Percentiles rank a stretch among this genome's conserved stretches.
Evolutionary conservation across 1,140 invertebrate genomes (phyloP).

Genomic region (Cherax quadricarinatus): DNA sequence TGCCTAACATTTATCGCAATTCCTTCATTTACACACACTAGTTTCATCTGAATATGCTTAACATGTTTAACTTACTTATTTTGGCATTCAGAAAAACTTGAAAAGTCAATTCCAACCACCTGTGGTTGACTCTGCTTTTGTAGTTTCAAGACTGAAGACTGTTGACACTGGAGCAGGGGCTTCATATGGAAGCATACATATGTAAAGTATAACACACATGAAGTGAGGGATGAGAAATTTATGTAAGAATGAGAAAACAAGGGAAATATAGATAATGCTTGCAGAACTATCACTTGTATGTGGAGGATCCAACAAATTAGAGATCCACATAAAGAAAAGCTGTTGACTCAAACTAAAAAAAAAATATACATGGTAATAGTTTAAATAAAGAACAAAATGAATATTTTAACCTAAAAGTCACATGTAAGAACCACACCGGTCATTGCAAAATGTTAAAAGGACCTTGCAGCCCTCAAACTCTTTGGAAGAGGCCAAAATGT

Average conservation of each 20-base stretch:
- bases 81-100: not conserved
- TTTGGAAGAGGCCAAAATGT: not conserved
- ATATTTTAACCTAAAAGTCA: slow-evolving; percentile 24
- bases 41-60: not conserved
- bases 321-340: not conserved
- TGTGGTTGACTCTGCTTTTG: not conserved
- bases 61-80: not conserved
- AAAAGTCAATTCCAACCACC: not conserved
- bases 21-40: not conserved
- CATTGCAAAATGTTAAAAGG: not conserved
- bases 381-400: slow-evolving; percentile 3
- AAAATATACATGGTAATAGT: not conserved
- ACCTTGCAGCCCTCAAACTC: slow-evolving; percentile 13
- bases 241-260: too few species aligned
- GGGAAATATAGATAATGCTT: too few species aligned
- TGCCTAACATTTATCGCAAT: not conserved
- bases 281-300: too few species aligned
- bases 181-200: too few species aligned
- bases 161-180: too few species aligned
- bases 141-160: not conserved
- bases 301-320: not conserved
- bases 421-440: slow-evolving; percentile 8
- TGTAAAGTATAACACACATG: not conserved
- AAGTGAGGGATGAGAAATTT: not conserved
- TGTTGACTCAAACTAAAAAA: not conserved